These are phyloP conservation scores for Ladona fulva DNA, from an alignment of 1,140 invertebrate species.

Conservation along the genomic window DNA sequence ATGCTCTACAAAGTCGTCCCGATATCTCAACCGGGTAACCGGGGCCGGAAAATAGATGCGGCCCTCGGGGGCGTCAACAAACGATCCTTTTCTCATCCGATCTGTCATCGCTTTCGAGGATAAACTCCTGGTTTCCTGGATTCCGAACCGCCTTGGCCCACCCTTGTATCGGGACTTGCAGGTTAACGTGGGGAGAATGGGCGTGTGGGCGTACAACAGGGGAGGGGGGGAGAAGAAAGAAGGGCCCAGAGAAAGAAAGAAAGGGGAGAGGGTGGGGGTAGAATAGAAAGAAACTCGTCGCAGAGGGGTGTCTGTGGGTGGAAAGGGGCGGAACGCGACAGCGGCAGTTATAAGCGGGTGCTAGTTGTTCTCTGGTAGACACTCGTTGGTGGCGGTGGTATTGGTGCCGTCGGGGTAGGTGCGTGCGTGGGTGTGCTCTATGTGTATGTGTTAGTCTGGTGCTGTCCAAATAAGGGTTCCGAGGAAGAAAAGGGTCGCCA, in stretches of 20 bases:
- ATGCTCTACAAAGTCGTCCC: no score
- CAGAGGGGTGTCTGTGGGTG: not conserved
- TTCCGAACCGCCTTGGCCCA: no score
- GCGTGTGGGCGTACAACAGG: conserved; percentile 15
- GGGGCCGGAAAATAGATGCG: no score
- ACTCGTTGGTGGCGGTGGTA: not conserved
- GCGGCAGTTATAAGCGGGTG: not conserved
- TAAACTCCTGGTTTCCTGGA: no score
- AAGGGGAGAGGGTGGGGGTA: conserved; percentile 25
- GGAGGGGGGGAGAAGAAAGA: conserved; percentile 14
- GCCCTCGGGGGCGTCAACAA: no score
- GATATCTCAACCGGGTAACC: no score
- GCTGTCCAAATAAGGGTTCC: not conserved
- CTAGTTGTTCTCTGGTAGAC: not conserved
- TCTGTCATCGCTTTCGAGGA: no score
- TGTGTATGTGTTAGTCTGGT: not conserved
- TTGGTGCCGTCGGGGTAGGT: not conserved
- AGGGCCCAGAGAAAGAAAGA: conserved; percentile 19
- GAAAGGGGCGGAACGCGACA: not conserved
- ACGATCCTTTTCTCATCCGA: no score
- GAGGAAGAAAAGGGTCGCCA: not conserved
- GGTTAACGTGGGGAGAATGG: not conserved
- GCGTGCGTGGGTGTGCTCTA: not conserved
- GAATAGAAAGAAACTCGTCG: not conserved
- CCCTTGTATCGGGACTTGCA: no score